A percentile compares a stretch with the other conserved stretches of the same genome.
These are phyloP conservation scores for Borostomias antarcticus DNA, from an alignment of 2,797 vertebrate genomes.

Conservation along the genomic window DNA sequence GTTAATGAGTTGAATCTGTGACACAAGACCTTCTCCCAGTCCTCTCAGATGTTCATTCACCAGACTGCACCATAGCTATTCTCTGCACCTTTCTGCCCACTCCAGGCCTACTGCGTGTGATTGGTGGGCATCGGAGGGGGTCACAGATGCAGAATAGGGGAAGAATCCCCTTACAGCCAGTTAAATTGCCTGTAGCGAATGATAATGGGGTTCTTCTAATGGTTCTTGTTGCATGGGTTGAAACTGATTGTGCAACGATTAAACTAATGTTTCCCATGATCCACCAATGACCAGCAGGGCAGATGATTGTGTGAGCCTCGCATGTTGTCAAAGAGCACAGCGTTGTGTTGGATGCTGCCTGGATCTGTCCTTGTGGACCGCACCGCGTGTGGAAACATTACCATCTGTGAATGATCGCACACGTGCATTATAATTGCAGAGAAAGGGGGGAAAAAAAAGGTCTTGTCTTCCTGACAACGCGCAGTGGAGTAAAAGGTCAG, in stretches of 20 bases:
- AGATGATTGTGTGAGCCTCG: slow-evolving; percentile 25
- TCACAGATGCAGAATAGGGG: not conserved
- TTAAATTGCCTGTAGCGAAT: slow-evolving; percentile 35
- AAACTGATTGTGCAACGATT: slow-evolving; percentile 30
- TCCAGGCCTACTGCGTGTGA: too few species aligned
- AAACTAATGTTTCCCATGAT: slow-evolving; percentile 38
- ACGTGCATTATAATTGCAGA: slow-evolving; percentile 11
- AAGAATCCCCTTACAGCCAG: slow-evolving; percentile 10
- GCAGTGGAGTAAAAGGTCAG: not conserved
- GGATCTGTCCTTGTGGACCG: slow-evolving; percentile 25
- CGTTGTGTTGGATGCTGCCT: slow-evolving; percentile 9
- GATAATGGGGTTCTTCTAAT: slow-evolving; percentile 12
- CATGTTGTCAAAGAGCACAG: slow-evolving; percentile 22
- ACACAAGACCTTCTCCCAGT: slow-evolving; percentile 22
- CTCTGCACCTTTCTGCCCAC: too few species aligned
- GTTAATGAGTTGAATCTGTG: slow-evolving; percentile 52
- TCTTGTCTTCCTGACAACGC: not conserved
- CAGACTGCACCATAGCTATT: too few species aligned
- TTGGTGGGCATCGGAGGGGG: too few species aligned
- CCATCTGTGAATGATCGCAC: slow-evolving; percentile 42
- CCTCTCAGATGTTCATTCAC: too few species aligned
- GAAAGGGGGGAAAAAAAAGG: not conserved
- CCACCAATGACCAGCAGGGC: slow-evolving; percentile 33
- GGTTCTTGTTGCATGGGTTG: slow-evolving; percentile 35
- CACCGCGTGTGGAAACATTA: slow-evolving; percentile 32